Conservation (phyloP, 1,140 invertebrate genomes). For the Tetragonula clypearis region DNA sequence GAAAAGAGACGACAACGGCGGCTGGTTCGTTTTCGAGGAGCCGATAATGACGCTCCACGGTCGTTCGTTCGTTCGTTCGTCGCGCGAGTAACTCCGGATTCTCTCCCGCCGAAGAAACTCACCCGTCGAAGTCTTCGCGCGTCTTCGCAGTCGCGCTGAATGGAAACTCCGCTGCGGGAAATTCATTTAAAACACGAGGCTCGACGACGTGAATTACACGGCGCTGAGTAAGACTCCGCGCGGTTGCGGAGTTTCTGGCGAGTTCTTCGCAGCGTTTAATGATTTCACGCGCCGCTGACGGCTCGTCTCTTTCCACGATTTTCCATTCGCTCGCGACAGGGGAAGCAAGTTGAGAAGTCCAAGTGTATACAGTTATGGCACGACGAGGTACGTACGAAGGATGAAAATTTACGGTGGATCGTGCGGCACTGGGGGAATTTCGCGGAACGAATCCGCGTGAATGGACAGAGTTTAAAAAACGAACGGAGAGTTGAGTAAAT, state of each 20-base stretch:
- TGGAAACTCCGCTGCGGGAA: neutral
- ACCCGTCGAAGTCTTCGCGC: neutral
- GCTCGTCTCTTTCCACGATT: neutral
- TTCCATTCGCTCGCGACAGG: neutral
- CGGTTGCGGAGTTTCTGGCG: neutral
- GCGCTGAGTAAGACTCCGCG: neutral
- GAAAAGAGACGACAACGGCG: slow-evolving; percentile 11
- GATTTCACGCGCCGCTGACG: neutral
- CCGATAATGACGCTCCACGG: slow-evolving; percentile 24
- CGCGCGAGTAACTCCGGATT: slow-evolving; percentile 29
- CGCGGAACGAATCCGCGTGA: neutral
- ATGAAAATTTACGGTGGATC: neutral
- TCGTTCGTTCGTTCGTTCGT: slow-evolving; percentile 25
- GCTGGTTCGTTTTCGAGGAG: slow-evolving; percentile 11
- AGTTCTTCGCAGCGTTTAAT: neutral
- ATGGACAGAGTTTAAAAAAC: neutral
- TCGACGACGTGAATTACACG: neutral
- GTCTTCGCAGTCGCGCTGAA: neutral
- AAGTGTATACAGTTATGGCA: neutral
- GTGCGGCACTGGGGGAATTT: neutral
- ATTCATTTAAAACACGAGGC: slow-evolving; percentile 22
- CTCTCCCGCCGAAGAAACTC: neutral
- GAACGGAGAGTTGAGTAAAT: no score
- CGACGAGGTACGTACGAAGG: neutral
- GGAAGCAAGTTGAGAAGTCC: neutral